Evolutionary conservation across 2,113 vertebrate genomes (phyloP), one percentile per base, ranked within the genome.

Genomic region (Coracopsis vasa): DNA sequence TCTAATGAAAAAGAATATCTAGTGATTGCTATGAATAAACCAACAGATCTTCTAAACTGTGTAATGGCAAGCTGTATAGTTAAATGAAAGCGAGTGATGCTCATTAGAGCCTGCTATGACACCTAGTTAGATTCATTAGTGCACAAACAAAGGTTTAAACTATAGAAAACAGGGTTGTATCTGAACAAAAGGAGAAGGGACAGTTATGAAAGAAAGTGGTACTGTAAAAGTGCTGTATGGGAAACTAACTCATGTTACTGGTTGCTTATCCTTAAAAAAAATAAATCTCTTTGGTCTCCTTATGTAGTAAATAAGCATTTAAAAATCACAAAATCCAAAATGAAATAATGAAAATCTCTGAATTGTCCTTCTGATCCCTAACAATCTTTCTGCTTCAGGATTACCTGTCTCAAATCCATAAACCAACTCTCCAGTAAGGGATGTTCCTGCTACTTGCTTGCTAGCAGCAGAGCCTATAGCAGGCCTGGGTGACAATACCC

Each of bases 1-100:
- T 65, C 78, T 95, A 96, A 96, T 95, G 94, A 96, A 93, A 95
- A 97, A 92, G 71, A 96, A 87, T 96, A 86, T 92, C 65, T 80
- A 61, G 70, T 80, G 51, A 86, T 91, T 83, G 70, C 88, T 80
- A 79, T 96, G 88, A 96, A 94, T 93, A 96, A 97, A 90, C 77
- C 85, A 95, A 79, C 69, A 86, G 79, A 92, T 85, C 80, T 94
- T 94, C 61, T 79, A 62, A 86, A 84, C 77, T 82, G 58, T 87
- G 9, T 84, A 81, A 88, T 25, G 54, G 87, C 69, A 84, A 96
- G 73, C 91, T 58, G 54, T 54, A 90, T 88, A 94, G 53, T 85
- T 94, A 97, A 96, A 94, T 91, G 92, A 95, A 94, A 94, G 88
- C 7, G 0, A 70, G 70, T 79, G 85, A 89, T 85, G 94, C 91